Percentiles rank a stretch among this genome's conserved stretches.
These are phyloP conservation scores for Motacilla tschutschensis DNA, from an alignment of 2,113 vertebrate genomes.

Conservation along the genomic window DNA sequence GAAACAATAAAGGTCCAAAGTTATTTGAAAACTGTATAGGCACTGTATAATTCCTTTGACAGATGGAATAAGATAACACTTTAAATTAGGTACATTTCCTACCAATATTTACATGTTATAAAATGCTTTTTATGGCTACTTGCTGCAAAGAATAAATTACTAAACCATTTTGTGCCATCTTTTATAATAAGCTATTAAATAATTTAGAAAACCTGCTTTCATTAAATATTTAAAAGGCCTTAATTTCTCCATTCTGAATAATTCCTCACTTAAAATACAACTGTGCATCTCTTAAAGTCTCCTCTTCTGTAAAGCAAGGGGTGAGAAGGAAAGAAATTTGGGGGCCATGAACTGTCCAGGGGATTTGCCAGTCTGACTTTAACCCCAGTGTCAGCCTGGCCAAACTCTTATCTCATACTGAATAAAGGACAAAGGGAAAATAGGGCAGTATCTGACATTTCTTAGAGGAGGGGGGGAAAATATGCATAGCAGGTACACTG, in stretches of 20 bases:
- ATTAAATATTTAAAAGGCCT: constrained; percentile 61
- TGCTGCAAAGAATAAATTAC: constrained; percentile 51
- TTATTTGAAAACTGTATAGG: not conserved
- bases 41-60: not conserved
- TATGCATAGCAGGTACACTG: not conserved
- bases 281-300: not conserved
- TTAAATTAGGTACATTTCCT: constrained; percentile 22
- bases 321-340: not conserved
- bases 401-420: not conserved
- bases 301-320: not conserved
- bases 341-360: not conserved
- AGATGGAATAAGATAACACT: not conserved
- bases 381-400: not conserved
- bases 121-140: constrained; percentile 40
- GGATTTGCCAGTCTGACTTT: not conserved
- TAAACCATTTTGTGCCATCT: constrained; percentile 29
- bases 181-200: constrained; percentile 61
- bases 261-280: constrained; percentile 6
- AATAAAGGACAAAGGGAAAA: not conserved
- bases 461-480: not conserved
- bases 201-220: constrained; percentile 33
- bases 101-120: constrained; percentile 34
- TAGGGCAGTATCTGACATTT: not conserved
- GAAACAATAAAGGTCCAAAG: not conserved
- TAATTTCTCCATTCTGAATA: constrained; percentile 48